Base-by-base conservation (phyloP, 2,113 vertebrate species). In the Hirundichthys speculiger region DNA sequence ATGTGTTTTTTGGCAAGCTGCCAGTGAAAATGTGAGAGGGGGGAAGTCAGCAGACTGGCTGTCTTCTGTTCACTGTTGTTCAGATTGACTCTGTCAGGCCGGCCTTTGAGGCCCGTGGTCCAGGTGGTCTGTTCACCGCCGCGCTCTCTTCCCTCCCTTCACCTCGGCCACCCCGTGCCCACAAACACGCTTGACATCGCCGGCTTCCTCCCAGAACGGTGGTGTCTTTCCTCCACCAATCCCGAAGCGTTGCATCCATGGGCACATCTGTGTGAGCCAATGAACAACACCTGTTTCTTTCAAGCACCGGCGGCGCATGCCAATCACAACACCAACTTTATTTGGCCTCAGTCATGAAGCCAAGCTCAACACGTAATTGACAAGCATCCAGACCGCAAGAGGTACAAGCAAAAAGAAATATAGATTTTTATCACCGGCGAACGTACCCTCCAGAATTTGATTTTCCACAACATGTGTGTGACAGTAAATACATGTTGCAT, bases 261-360 rank as follows among this genome's bases (percentile, higher is more conserved):
- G 79, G 68, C 83, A 84, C 82, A 91, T 84, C 69, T 18, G 41
- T 5, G 55, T 13, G 55, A 79, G 80, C 91, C 92, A 89, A 88
- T 89, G 76, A 90, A 63, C 80, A 64, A 66, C 90, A 91, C 86
- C 86, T 89, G 87, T 85, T 82, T 78, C 78, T 79, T 62, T 66
- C 56, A 5, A 77, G 59, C 59, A 10, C n/a, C 50, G 53, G 27
- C 67, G 45, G 50, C 41, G 47, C 42, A n/a, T 77, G 90, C 89
- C 91, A 93, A 83, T 84, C 78, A 87, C 80, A 92, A 91, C 88
- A 90, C 79, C 79, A 83, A 65, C 71, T 88, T 86, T 80, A 80
- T 84, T 86, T 85, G 77, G 75, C 64, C 71, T 76, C 71, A 82
- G 80, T 83, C 74, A 14, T 3, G 6, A 25, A 68, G 88, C 88